Evolutionary conservation across 2,113 vertebrate species (phyloP).

Genomic region (Amphiprion percula): DNA sequence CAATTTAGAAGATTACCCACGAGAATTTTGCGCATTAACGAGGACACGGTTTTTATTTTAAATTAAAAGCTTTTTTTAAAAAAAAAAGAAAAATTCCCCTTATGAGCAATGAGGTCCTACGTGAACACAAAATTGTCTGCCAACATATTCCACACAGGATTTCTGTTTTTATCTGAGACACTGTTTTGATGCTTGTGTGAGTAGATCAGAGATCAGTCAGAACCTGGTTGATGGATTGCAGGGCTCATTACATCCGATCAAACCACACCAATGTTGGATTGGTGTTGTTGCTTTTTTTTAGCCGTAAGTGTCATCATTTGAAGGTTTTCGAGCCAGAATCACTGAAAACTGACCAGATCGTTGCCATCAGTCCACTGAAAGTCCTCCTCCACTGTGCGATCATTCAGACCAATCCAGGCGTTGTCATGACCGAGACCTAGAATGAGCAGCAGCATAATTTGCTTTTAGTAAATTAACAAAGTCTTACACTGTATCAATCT

Average conservation of each 20-base stretch:
- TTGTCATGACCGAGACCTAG: conserved; percentile 95
- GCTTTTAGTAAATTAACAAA: too few species aligned
- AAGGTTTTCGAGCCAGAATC: too few species aligned
- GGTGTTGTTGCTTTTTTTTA: too few species aligned
- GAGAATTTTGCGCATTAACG: background rate
- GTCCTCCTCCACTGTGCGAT: conserved; percentile 95
- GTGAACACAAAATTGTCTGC: background rate
- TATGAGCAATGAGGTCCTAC: too few species aligned
- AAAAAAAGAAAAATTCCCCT: too few species aligned
- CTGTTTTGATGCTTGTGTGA: background rate
- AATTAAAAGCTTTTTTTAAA: background rate
- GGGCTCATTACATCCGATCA: too few species aligned
- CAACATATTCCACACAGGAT: background rate
- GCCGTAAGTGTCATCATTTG: too few species aligned
- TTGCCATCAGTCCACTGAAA: conserved; percentile 97
- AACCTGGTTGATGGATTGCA: background rate
- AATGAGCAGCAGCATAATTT: conserved; percentile 4
- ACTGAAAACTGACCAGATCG: conserved; percentile 84
- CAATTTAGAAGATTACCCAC: background rate
- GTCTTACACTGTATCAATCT: too few species aligned
- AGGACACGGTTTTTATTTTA: background rate
- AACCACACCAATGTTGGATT: background rate
- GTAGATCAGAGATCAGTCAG: background rate
- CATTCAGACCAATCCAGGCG: conserved; percentile 95
- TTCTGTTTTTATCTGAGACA: background rate